Conservation (phyloP, 1,140 invertebrate species). For the Lethocerus indicus region DNA sequence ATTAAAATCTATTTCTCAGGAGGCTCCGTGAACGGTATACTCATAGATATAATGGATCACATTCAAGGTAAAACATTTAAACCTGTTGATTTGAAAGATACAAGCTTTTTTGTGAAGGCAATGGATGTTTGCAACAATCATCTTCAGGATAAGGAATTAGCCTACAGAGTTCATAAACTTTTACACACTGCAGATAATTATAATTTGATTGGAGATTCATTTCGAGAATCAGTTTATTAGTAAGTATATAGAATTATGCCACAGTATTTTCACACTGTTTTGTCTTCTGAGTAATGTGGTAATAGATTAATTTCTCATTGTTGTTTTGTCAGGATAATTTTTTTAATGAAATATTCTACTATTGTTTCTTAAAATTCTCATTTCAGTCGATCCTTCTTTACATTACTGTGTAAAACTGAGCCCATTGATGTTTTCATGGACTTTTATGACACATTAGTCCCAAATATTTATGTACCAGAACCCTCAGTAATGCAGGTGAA, state of each 20-base stretch:
- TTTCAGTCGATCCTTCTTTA: constrained; percentile 33
- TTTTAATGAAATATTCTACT: not conserved
- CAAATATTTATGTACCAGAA: constrained; percentile 66
- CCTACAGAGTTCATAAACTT: constrained; percentile 47
- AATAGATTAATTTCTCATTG: no score
- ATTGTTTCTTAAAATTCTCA: constrained; percentile 11
- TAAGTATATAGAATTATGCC: constrained; percentile 23
- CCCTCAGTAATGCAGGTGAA: constrained; percentile 47
- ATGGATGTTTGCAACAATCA: constrained; percentile 58
- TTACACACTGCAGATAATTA: constrained; percentile 54
- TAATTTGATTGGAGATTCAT: constrained; percentile 55
- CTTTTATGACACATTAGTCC: constrained; percentile 53
- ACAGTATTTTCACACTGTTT: not conserved
- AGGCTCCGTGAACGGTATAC: constrained; percentile 8
- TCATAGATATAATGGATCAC: constrained; percentile 28
- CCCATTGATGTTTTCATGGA: constrained; percentile 52
- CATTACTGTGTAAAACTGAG: constrained; percentile 35
- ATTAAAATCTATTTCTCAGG: constrained; percentile 10
- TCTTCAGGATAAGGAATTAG: constrained; percentile 43
- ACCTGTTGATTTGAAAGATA: constrained; percentile 45
- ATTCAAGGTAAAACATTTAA: constrained; percentile 40
- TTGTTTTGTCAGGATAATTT: no score
- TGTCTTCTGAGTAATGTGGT: not conserved
- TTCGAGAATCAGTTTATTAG: constrained; percentile 56
- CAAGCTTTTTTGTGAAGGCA: constrained; percentile 56